Evolutionary conservation across 2,888 invertebrate genomes (phyloP), one percentile per base, ranked within the genome.

Genomic region (Mesoligia furuncula): DNA sequence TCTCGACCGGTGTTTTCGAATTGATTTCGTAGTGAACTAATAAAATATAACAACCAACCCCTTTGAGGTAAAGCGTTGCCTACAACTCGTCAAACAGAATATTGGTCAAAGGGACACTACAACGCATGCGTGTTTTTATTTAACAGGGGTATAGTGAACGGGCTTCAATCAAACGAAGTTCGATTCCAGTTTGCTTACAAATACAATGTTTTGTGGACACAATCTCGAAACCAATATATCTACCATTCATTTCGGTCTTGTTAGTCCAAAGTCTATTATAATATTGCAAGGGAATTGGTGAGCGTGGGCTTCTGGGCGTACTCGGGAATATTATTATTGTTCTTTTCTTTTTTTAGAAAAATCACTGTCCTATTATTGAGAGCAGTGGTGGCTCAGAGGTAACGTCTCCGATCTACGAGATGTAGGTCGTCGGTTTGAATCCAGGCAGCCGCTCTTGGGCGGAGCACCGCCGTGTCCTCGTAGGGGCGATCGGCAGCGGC

Each of bases 61-160:
- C 11, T 36, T n/a, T 69, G 59, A 20, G 20, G n/a, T 20, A 27
- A n/a, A n/a, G 13, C 7, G 36, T 51, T 51, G 36, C 36, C 36
- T 11, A 17, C 17, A 54, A n/a, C 31, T 36, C n/a, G 51, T 54
- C 54, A 42, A 64, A 65, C 31, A 24, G 65, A 72, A 72, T 65
- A 31, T 24, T 31, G 7, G 2, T 65, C 24, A 72, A 31, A 66
- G 17, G 24, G 2, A 27, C 31, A 31, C 9, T 27, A 8, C 45
- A 45, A 17, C n/a, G 11, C n/a, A 3, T 15, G 9, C 11, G 31
- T 64, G 15, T 62, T 71, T 70, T 42, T 42, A 15, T 62, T 62
- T 24, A 39, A 31, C 17, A 54, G 62, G 31, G 17, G 51, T 51
- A n/a, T 17, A 17, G 8, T 0, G 5, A 54, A 13, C n/a, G 31